Percentiles rank a stretch among this genome's conserved stretches.
These are phyloP conservation scores for Galemys pyrenaicus DNA, from an alignment of 2,113 vertebrate genomes.

Conservation along the genomic window DNA sequence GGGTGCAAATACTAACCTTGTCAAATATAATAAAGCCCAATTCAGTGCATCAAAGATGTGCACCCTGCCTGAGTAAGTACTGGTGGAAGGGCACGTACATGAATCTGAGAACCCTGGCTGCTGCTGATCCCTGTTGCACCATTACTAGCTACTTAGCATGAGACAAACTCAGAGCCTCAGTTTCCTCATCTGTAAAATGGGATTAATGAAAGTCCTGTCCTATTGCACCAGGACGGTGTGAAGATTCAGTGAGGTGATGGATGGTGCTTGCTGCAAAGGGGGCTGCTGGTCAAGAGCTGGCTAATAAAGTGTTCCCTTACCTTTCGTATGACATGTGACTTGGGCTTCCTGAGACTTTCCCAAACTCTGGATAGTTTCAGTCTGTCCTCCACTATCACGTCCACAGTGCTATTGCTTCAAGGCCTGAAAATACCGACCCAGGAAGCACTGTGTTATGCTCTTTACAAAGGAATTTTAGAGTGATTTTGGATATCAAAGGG, in stretches of 20 bases:
- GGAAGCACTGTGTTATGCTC: neutral
- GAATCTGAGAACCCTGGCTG: neutral
- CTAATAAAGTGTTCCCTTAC: neutral
- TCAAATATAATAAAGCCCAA: neutral
- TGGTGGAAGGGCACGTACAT: neutral
- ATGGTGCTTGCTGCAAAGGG: no score
- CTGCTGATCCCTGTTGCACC: no score
- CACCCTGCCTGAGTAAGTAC: neutral
- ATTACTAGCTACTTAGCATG: neutral
- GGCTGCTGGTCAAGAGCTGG: neutral
- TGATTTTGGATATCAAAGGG: neutral
- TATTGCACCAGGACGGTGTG: accelerated
- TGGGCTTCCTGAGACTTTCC: neutral
- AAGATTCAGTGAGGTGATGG: neutral
- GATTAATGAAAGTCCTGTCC: neutral
- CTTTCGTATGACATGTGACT: neutral
- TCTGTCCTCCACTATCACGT: neutral
- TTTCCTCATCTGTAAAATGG: neutral
- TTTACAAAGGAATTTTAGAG: neutral
- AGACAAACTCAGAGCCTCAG: neutral
- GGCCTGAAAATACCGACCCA: neutral
- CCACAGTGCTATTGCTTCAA: neutral
- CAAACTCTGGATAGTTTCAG: neutral
- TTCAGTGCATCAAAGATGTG: neutral
- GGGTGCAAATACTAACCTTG: neutral